Conservation (phyloP, 2,113 vertebrate species). For the Triplophysa siluroides region DNA sequence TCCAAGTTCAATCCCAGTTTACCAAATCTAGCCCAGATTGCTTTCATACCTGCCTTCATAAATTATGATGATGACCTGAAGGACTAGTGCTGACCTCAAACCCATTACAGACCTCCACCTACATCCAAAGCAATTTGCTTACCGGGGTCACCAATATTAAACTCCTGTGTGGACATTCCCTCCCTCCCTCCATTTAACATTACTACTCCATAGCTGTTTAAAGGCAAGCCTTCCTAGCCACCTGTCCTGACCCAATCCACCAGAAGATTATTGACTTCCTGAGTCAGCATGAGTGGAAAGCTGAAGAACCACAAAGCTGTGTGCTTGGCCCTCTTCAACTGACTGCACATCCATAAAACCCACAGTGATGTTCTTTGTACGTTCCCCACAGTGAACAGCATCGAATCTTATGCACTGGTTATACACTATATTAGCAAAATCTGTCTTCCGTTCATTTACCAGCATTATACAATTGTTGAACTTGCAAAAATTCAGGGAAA, state of each 20-base stretch:
- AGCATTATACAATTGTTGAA: background rate
- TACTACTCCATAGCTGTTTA: background rate
- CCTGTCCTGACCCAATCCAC: background rate
- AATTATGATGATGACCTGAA: too few species aligned
- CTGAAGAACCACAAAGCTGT: background rate
- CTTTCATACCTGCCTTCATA: too few species aligned
- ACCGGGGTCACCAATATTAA: background rate
- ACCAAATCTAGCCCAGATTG: too few species aligned
- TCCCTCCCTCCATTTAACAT: background rate
- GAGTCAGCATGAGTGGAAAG: background rate
- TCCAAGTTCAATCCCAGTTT: too few species aligned
- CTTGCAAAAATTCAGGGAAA: background rate
- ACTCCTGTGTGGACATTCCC: background rate
- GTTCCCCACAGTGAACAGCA: background rate
- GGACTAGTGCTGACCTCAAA: too few species aligned
- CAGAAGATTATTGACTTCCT: background rate
- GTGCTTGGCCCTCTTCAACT: background rate
- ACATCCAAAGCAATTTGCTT: background rate
- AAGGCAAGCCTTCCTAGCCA: background rate
- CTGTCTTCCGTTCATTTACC: constrained; percentile 1
- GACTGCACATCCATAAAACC: background rate
- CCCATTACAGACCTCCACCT: background rate
- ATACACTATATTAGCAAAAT: background rate
- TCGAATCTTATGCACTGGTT: background rate
- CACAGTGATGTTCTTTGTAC: background rate